A percentile compares a stretch with the other conserved stretches of the same genome.
Conservation (phyloP, 2,888 invertebrate species). For the Abrostola triplasia region DNA sequence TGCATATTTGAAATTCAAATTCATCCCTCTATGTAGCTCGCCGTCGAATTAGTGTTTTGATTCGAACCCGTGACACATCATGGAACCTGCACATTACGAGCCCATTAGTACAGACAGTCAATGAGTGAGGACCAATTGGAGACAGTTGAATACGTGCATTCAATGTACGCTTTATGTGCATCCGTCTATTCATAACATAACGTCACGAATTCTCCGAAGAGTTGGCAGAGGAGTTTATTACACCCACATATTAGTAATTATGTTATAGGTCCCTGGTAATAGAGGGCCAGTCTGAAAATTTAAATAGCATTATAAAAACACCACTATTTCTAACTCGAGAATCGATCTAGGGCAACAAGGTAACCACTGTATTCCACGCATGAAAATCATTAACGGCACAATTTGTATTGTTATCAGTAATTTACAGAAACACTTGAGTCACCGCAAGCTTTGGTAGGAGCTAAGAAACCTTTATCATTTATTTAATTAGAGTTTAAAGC, state of each 20-base stretch:
- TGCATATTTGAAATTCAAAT: conserved; percentile 81
- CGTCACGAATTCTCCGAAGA: no score
- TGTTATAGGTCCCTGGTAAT: no score
- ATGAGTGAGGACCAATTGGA: conserved; percentile 12
- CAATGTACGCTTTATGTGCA: conserved; percentile 31
- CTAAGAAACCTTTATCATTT: conserved; percentile 9
- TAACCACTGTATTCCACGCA: no score
- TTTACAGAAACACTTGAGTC: conserved; percentile 25
- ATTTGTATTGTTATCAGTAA: background rate
- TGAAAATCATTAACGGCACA: conserved; percentile 14
- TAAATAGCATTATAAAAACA: no score
- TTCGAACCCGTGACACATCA: conserved; percentile 48
- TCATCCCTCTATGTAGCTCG: conserved; percentile 67
- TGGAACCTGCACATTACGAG: conserved; percentile 36
- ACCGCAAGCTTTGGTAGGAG: conserved; percentile 11
- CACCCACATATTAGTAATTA: no score
- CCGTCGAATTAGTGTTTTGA: conserved; percentile 63
- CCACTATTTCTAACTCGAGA: no score
- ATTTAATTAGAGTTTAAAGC: conserved; percentile 16
- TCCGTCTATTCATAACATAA: conserved; percentile 38
- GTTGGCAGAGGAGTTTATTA: no score
- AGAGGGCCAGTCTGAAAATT: no score
- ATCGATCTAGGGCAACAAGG: no score
- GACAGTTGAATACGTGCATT: conserved; percentile 24
- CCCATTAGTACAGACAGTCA: conserved; percentile 19